phyloP scores from a whole-genome alignment of 2,113 vertebrate species.

The Passer domesticus region DNA sequence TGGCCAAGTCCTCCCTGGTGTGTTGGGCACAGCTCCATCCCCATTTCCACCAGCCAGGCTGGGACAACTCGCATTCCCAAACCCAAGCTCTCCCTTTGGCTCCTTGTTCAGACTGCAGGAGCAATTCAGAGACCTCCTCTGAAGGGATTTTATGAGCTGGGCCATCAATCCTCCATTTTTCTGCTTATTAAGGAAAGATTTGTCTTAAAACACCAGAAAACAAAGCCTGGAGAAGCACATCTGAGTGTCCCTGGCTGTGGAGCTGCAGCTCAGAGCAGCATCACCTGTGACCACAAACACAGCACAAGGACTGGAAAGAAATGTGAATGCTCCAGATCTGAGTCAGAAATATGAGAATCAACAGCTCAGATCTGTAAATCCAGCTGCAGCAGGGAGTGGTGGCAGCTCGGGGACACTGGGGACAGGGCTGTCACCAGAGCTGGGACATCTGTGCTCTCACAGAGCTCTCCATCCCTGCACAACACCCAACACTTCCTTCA shows the following conservation, averaged over 20 bases:
- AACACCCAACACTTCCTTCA: not conserved
- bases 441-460: not conserved
- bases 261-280: not conserved
- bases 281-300: not conserved
- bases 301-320: not conserved
- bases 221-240: not conserved
- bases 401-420: not conserved
- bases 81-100: not conserved
- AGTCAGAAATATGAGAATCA: not conserved
- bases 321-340: rapidly evolving
- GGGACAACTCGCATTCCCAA: not conserved
- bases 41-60: not conserved
- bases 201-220: not conserved
- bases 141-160: not conserved
- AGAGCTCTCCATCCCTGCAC: not conserved
- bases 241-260: not conserved
- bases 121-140: not conserved
- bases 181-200: not conserved
- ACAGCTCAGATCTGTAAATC: not conserved
- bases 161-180: not conserved
- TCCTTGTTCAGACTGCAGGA: not conserved
- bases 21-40: not conserved
- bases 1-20: not conserved
- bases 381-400: not conserved
- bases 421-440: not conserved